These are phyloP conservation scores for Parasteatoda tepidariorum DNA, from an alignment of 1,140 invertebrate genomes.

Conservation along the genomic window DNA sequence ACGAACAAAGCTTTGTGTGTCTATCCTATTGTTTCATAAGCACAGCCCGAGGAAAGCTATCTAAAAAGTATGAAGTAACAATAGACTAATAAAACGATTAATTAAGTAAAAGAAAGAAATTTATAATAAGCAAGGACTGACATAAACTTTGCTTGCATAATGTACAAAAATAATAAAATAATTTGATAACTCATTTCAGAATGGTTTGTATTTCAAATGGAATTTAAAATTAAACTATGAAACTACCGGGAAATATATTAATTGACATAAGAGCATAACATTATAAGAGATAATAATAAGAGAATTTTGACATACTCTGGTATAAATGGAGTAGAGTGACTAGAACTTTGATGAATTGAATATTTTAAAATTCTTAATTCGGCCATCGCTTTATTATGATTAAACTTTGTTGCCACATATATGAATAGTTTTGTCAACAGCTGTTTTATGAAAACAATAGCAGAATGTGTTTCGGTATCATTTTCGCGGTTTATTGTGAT, in stretches of 20 bases:
- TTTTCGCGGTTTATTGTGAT: too few relatives aligned
- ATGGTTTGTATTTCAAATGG: not conserved
- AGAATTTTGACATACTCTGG: constrained; percentile 48
- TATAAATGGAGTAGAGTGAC: constrained; percentile 56
- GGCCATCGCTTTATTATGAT: constrained; percentile 58
- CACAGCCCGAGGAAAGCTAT: too few relatives aligned
- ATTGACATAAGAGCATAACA: not conserved
- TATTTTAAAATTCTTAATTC: constrained; percentile 33
- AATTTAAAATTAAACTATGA: not conserved
- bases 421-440: not conserved
- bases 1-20: too few relatives aligned
- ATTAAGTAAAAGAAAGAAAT: too few relatives aligned
- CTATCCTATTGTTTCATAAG: too few relatives aligned
- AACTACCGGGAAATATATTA: not conserved
- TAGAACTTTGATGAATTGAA: constrained; percentile 55
- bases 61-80: too few relatives aligned
- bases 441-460: not conserved
- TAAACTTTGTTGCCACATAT: constrained; percentile 35
- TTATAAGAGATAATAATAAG: too few relatives aligned
- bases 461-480: not conserved
- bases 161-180: too few relatives aligned
- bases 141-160: too few relatives aligned
- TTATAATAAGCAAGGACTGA: too few relatives aligned
- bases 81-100: too few relatives aligned
- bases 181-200: not conserved